phyloP scores from a whole-genome alignment of 2,113 vertebrate species.

The Equus quagga region DNA sequence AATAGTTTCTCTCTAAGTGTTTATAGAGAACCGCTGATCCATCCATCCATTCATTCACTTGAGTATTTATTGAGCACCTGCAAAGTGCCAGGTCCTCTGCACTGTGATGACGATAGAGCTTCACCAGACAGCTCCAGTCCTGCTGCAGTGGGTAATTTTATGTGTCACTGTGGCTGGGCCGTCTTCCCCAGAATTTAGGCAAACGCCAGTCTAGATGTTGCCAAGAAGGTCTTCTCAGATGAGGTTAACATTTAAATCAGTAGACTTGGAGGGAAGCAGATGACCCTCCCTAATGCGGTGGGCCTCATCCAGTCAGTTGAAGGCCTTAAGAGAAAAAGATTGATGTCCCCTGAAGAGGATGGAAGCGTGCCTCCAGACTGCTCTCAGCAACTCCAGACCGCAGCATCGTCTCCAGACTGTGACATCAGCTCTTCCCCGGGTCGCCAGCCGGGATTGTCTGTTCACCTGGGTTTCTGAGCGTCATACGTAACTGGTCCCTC shows the following conservation, averaged over 20 bases:
- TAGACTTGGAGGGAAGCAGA: neutral
- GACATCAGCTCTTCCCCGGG: too few species aligned
- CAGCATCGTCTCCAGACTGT: neutral
- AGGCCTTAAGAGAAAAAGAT: neutral
- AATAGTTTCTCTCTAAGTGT: neutral
- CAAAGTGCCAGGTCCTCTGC: neutral
- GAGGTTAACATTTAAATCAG: neutral
- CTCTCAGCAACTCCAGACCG: neutral
- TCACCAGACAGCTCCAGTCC: neutral
- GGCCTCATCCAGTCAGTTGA: neutral
- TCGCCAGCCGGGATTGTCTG: neutral
- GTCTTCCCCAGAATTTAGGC: too few species aligned
- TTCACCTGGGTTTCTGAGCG: neutral
- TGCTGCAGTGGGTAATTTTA: neutral
- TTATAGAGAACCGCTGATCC: rapidly evolving
- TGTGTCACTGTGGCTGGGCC: rapidly evolving
- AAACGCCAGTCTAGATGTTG: neutral
- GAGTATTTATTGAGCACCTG: neutral
- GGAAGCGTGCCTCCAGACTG: neutral
- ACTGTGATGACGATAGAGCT: neutral
- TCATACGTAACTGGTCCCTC: too few species aligned
- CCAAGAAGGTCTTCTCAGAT: neutral
- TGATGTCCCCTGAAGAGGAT: neutral
- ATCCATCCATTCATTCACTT: too few species aligned
- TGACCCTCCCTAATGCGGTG: neutral